Base-by-base conservation (phyloP, 2,113 vertebrate genomes). In the Hystrix brachyura region DNA sequence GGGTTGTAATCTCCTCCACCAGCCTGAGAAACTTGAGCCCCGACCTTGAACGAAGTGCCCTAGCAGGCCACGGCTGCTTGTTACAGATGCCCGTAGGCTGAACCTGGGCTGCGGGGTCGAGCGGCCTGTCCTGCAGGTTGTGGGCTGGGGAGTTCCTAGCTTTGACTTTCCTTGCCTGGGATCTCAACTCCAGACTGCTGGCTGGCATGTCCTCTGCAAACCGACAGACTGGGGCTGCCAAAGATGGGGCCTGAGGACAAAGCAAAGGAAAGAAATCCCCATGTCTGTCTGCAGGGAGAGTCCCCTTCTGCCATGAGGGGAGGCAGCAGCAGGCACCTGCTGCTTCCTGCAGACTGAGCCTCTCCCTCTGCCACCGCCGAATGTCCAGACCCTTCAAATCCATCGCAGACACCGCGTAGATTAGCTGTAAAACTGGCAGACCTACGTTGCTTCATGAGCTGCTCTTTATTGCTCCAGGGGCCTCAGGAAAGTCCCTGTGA, bases 221-320 rank as follows among this genome's bases (percentile, higher is more conserved):
- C 23, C 32, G 59, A 67, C 81, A 85, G 87, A 48, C 34, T 19
- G 17, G 43, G 62, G 59, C 92, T 97, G 95, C 92, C 94, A 94
- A 86, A 11, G 51, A 87, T 62, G 90, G 29, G 64, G 59, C 51
- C 51, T 21, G 82, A 88, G 95, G 92, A 96, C 74, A 92, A 80
- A 84, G 69, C 3, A 59, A 90, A 38, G 85, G 78, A 82, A 97
- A 96, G 97, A 95, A 96, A 85, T 55, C 90, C 71, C 17, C 7
- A 46, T 83, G 86, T 79, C 78, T 10, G 2, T 96, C 76, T 95
- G 95, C 60, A 43, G 71, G 94, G 90, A 97, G 85, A 94, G 96
- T 64, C 86, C 84, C 71, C 34, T 97, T 97, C 95, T 97, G 97
- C 88, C 65, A 69, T 67, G 11, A 91, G 97, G 90, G 80, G 65